phyloP scores from a whole-genome alignment of 2,797 vertebrate genomes.

The Garrulus glandarius region DNA sequence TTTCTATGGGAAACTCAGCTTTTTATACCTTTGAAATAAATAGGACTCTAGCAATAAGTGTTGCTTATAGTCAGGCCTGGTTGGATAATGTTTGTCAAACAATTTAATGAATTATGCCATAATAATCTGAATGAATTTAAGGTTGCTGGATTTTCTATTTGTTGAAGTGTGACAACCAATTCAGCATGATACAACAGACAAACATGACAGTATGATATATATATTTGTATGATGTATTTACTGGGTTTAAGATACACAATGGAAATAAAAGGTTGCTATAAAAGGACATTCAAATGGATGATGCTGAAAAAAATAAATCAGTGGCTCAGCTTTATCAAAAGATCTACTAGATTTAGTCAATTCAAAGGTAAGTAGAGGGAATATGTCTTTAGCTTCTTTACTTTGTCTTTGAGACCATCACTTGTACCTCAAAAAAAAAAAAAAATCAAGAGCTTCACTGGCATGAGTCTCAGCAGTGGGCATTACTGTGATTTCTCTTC shows the following conservation, averaged over 20 bases:
- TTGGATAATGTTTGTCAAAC: neutral
- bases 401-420: neutral
- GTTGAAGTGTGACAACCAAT: neutral
- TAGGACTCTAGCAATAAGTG: neutral
- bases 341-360: neutral
- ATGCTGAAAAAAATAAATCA: neutral
- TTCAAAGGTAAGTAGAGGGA: neutral
- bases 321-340: neutral
- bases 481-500: neutral
- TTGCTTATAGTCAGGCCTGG: neutral
- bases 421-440: neutral
- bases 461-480: neutral
- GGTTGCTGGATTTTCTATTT: neutral
- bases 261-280: neutral
- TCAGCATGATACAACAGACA: neutral
- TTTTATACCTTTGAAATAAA: conserved; percentile 11
- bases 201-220: neutral
- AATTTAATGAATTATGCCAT: neutral
- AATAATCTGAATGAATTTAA: neutral
- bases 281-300: neutral
- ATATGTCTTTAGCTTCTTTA: neutral
- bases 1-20: neutral
- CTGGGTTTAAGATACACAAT: neutral
- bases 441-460: neutral
- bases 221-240: neutral